phyloP scores from a whole-genome alignment of 2,113 vertebrate species.

The Gymnorhina tibicen region DNA sequence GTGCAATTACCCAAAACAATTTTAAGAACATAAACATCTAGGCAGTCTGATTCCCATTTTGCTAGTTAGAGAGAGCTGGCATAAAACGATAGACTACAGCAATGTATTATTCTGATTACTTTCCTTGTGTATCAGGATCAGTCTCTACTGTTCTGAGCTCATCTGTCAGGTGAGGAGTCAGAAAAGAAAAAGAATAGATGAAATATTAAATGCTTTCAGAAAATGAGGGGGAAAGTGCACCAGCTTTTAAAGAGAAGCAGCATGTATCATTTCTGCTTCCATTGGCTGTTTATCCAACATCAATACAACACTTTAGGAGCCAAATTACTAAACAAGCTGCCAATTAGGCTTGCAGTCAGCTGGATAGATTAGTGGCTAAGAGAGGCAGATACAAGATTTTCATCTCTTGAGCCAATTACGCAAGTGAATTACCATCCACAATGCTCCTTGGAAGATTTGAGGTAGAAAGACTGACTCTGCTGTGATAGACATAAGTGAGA shows the following conservation, averaged over 20 bases:
- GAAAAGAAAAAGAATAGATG: slow-evolving; percentile 8
- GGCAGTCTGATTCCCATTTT: slow-evolving; percentile 8
- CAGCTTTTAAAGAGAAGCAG: slow-evolving; percentile 61
- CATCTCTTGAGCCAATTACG: slow-evolving; percentile 83
- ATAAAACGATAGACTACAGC: background rate
- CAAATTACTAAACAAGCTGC: slow-evolving; percentile 88
- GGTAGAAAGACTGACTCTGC: slow-evolving; percentile 54
- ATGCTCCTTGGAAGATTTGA: slow-evolving; percentile 69
- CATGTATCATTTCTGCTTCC: slow-evolving; percentile 72
- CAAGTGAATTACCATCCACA: slow-evolving; percentile 76
- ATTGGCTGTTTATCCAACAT: slow-evolving; percentile 82
- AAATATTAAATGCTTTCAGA: slow-evolving; percentile 36
- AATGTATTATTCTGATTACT: background rate
- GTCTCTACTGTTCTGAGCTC: slow-evolving; percentile 13
- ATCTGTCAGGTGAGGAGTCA: background rate
- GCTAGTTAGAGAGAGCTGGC: background rate
- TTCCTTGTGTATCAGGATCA: slow-evolving; percentile 12
- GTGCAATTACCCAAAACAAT: background rate
- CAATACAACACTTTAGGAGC: slow-evolving; percentile 83
- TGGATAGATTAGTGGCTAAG: slow-evolving; percentile 81
- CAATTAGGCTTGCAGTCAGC: slow-evolving; percentile 86
- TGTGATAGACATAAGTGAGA: slow-evolving; percentile 59
- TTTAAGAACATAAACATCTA: background rate
- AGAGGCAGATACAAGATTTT: slow-evolving; percentile 80
- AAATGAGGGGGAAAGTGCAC: background rate